phyloP scores from a whole-genome alignment of 2,888 invertebrate genomes.

The Sceliomorpha sp. region DNA sequence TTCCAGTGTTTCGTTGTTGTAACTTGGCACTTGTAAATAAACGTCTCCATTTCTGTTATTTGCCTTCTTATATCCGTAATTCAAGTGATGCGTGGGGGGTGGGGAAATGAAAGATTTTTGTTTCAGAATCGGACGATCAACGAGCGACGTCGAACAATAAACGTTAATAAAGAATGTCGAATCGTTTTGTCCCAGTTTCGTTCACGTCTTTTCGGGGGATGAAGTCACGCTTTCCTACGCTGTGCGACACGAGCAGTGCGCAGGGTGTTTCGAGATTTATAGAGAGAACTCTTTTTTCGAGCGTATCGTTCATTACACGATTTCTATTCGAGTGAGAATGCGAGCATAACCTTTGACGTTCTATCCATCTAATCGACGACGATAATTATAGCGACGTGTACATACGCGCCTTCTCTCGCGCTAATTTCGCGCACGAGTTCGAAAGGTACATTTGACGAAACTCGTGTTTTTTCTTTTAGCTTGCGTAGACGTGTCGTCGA shows the following conservation, averaged over 20 bases:
- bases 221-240: slow-evolving; percentile 8
- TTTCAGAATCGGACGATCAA: slow-evolving; percentile 33
- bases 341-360: too few species aligned
- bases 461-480: slow-evolving; percentile 76
- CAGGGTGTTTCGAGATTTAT: too few species aligned
- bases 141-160: slow-evolving; percentile 38
- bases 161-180: not conserved
- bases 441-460: slow-evolving; percentile 53
- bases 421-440: too few species aligned
- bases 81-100: slow-evolving; percentile 5
- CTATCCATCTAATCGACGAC: slow-evolving; percentile 51
- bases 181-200: too few species aligned
- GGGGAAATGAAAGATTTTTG: slow-evolving; percentile 46
- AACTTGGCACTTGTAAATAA: slow-evolving; percentile 9
- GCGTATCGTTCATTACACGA: too few species aligned
- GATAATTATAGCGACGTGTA: slow-evolving; percentile 25
- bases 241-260: slow-evolving; percentile 12
- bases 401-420: slow-evolving; percentile 12
- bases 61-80: too few species aligned
- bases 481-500: slow-evolving; percentile 75
- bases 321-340: too few species aligned
- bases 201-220: too few species aligned
- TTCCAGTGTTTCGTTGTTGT: slow-evolving; percentile 32
- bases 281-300: too few species aligned
- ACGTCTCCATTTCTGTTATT: not conserved